These are phyloP conservation scores for Nomada hirtipes DNA, from an alignment of 2,888 invertebrate genomes.

Conservation along the genomic window DNA sequence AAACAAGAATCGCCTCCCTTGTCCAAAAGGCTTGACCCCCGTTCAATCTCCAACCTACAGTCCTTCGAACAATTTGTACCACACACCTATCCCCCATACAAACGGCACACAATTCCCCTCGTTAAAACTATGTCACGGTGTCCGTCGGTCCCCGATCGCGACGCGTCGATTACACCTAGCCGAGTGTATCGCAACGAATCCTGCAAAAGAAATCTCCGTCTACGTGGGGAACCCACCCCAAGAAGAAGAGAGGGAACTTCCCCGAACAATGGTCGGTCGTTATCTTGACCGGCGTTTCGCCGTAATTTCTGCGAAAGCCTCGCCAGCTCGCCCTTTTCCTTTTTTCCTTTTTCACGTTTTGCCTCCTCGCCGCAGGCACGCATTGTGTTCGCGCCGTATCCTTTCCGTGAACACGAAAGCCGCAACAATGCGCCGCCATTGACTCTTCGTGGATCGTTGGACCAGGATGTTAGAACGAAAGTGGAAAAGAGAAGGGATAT, in stretches of 20 bases:
- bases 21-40: too few species aligned
- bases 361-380: constrained; percentile 48
- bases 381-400: constrained; percentile 50
- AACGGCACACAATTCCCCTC: too few species aligned
- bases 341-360: constrained; percentile 46
- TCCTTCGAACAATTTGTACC: too few species aligned
- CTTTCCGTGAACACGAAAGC: constrained; percentile 49
- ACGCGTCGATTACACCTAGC: too few species aligned
- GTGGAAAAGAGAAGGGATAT: neutral
- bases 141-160: neutral
- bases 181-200: neutral
- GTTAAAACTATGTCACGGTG: too few species aligned
- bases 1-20: too few species aligned
- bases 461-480: constrained; percentile 13
- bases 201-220: constrained; percentile 13
- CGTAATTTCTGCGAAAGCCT: constrained; percentile 63
- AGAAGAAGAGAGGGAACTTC: constrained; percentile 28
- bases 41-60: too few species aligned
- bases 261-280: constrained; percentile 59
- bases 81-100: too few species aligned
- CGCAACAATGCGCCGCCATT: constrained; percentile 38
- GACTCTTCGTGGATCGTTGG: constrained; percentile 21
- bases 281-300: constrained; percentile 59
- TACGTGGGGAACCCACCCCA: constrained; percentile 3
- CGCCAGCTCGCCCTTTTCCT: constrained; percentile 14